Conservation (phyloP, 2,797 vertebrate genomes). For the Epinephelus malabaricus region DNA sequence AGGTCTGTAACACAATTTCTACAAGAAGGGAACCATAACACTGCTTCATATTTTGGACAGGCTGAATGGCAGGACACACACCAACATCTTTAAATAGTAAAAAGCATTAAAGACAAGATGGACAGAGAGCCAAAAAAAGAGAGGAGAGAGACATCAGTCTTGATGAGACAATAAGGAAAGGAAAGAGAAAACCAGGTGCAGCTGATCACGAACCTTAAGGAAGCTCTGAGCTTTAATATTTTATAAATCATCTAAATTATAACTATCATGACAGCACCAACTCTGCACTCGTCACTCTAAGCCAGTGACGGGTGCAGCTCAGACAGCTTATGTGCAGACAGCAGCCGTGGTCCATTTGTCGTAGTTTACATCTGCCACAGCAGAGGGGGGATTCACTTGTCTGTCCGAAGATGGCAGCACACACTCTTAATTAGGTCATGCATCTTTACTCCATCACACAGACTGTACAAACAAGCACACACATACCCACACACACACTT, state of each 20-base stretch:
- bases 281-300: background rate
- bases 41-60: background rate
- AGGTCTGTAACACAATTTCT: background rate
- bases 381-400: background rate
- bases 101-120: slow-evolving; percentile 30
- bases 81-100: background rate
- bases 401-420: slow-evolving; percentile 48
- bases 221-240: too few species aligned
- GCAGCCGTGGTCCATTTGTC: background rate
- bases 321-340: background rate
- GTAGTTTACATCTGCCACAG: background rate
- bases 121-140: slow-evolving; percentile 29
- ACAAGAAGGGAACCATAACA: slow-evolving; percentile 5
- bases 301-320: background rate
- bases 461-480: slow-evolving; percentile 47
- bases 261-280: background rate
- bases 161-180: background rate
- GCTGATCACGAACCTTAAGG: too few species aligned
- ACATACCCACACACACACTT: slow-evolving; percentile 18
- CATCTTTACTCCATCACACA: slow-evolving; percentile 40
- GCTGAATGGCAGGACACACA: background rate
- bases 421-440: slow-evolving; percentile 42
- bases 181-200: too few species aligned
- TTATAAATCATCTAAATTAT: too few species aligned
- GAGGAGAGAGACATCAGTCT: background rate